phyloP scores from a whole-genome alignment of 2,888 invertebrate species.

The Hedya salicella region DNA sequence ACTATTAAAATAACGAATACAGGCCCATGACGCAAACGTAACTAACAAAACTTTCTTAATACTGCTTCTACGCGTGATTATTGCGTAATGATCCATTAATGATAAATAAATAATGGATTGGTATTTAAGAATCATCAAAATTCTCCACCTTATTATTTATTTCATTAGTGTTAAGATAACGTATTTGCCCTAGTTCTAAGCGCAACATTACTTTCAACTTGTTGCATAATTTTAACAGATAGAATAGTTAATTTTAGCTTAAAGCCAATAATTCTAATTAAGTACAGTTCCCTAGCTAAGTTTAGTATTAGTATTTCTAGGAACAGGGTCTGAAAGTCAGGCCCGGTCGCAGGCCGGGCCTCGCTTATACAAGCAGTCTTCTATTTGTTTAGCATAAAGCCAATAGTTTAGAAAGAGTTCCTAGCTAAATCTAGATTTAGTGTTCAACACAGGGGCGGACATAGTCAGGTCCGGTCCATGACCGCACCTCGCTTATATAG shows the following conservation, averaged over 20 bases:
- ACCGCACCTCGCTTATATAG: conserved; percentile 34
- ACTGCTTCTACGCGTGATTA: conserved; percentile 5
- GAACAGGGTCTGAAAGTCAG: conserved; percentile 25
- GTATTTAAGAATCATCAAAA: conserved; percentile 34
- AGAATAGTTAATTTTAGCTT: conserved; percentile 22
- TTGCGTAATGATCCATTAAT: conserved; percentile 32
- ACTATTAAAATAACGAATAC: neutral
- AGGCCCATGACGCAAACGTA: conserved; percentile 8
- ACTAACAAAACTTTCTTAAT: neutral
- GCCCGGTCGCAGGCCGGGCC: conserved; percentile 13
- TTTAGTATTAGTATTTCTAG: conserved; percentile 23
- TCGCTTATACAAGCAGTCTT: conserved; percentile 31
- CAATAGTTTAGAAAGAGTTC: neutral
- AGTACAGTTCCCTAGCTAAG: conserved; percentile 33
- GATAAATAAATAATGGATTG: conserved; percentile 26
- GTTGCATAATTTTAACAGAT: conserved; percentile 22
- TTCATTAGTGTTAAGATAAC: conserved; percentile 38
- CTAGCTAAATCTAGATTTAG: conserved; percentile 21
- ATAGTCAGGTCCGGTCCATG: conserved; percentile 35
- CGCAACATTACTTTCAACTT: conserved; percentile 22
- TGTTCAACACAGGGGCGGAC: conserved; percentile 36
- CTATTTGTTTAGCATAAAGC: conserved; percentile 8
- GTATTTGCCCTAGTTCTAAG: conserved; percentile 39
- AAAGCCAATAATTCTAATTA: conserved; percentile 7
- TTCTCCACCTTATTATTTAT: conserved; percentile 24